Base-by-base conservation (phyloP, 2,113 vertebrate genomes). In the Paratilapia polleni region DNA sequence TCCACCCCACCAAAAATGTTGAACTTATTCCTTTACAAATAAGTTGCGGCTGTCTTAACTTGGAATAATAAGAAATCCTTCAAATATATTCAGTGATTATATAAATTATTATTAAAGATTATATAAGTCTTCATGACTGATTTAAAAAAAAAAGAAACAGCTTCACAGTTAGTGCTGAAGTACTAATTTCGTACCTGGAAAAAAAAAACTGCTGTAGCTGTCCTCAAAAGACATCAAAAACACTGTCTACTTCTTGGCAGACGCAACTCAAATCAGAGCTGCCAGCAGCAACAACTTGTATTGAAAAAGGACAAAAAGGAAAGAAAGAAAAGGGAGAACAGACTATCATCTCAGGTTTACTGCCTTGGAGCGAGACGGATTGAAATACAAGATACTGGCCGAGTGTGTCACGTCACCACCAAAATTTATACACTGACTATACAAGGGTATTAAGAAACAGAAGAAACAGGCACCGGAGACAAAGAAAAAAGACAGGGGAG, bases 321-420 rank as follows among this genome's bases (percentile, higher is more conserved):
- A 77, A 38, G 59, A 57, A 49, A 38, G 52, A 77, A 43, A 82
- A 76, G 28, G 9, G 54, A 63, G 81, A 78, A 70, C 36, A 81
- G 77, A 59, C 61, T 28, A 31, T 66, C 34, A 9, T 86, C 85
- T 92, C 85, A 66, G 83, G 83, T 93, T 91, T 87, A 90, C 75
- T 82, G 89, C 87, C 88, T 84, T 6, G 57, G 82, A 92, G 88
- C 26, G 20, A 80, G 19, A 81, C 56, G 22, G 79, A 88, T 87
- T 15, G 68, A 88, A 87, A 89, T 77, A 85, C 88, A 81, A 82
- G 86, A 89, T 85, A 87, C 80, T 15, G 77, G 26, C 75, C 36
- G 57, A 59, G 31, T 86, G 84, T 78, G 82, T 89, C 68, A 52
- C 75, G 38, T 91, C 86, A 62, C 8, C 17, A 74, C 54, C 82